Conservation (phyloP, 2,113 vertebrate genomes). For the Microcebus tavaratra region DNA sequence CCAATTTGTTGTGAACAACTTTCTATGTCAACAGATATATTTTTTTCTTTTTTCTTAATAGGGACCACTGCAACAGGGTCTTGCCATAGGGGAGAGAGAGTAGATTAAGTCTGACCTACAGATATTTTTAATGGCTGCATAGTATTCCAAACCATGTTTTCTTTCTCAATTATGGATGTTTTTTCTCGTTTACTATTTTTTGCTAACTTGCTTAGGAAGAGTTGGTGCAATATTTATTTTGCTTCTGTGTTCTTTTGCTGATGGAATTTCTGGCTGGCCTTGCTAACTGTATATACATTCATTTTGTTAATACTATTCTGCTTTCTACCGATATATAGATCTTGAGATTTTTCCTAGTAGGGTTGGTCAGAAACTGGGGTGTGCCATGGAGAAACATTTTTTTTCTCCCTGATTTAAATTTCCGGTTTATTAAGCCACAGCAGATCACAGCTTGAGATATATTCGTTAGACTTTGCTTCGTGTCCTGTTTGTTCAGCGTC, state of each 20-base stretch:
- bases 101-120: neutral
- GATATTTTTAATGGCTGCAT: neutral
- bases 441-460: neutral
- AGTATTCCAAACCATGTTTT: neutral
- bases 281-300: neutral
- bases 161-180: neutral
- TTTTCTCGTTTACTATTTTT: neutral
- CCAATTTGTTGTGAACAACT: neutral
- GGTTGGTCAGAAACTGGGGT: neutral
- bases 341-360: neutral
- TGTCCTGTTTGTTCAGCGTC: neutral
- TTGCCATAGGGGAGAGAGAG: neutral
- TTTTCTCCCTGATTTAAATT: neutral
- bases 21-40: neutral
- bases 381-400: neutral
- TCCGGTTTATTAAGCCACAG: neutral
- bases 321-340: neutral
- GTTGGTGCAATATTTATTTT: neutral
- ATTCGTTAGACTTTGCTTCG: neutral
- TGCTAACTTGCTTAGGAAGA: neutral
- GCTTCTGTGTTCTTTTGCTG: neutral
- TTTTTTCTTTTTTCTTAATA: neutral
- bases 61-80: neutral
- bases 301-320: neutral
- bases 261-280: neutral